Evolutionary conservation across 2,888 invertebrate genomes (phyloP).

Genomic region (Tridacna crocea): DNA sequence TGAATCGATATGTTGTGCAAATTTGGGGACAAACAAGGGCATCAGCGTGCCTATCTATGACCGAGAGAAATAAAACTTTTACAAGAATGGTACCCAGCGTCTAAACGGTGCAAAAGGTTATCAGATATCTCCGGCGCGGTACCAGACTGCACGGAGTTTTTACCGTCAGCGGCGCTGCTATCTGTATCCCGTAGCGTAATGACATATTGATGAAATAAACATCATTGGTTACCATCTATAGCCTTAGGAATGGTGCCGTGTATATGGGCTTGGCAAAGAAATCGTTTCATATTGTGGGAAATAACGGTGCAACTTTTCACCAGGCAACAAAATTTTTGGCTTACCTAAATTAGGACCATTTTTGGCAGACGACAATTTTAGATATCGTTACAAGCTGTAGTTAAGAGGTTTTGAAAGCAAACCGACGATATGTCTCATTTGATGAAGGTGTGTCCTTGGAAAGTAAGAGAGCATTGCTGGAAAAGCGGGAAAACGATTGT

Average conservation of each 20-base stretch:
- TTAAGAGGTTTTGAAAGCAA: too few species aligned
- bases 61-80: neutral
- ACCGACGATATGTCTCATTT: too few species aligned
- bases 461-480: too few species aligned
- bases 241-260: constrained; percentile 31
- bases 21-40: constrained; percentile 24
- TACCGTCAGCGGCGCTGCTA: constrained; percentile 34
- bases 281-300: neutral
- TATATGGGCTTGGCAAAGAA: neutral
- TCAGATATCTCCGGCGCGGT: too few species aligned
- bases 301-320: neutral
- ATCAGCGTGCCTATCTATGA: constrained; percentile 24
- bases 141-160: constrained; percentile 26
- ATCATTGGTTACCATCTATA: constrained; percentile 16
- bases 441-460: too few species aligned
- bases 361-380: too few species aligned
- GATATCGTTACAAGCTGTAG: too few species aligned
- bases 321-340: too few species aligned
- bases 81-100: too few species aligned
- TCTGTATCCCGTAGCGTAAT: constrained; percentile 50
- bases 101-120: too few species aligned
- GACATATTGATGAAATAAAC: constrained; percentile 50
- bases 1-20: constrained; percentile 28
- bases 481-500: too few species aligned
- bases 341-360: too few species aligned